phyloP scores from a whole-genome alignment of 2,113 vertebrate species.

The Hassar affinis region DNA sequence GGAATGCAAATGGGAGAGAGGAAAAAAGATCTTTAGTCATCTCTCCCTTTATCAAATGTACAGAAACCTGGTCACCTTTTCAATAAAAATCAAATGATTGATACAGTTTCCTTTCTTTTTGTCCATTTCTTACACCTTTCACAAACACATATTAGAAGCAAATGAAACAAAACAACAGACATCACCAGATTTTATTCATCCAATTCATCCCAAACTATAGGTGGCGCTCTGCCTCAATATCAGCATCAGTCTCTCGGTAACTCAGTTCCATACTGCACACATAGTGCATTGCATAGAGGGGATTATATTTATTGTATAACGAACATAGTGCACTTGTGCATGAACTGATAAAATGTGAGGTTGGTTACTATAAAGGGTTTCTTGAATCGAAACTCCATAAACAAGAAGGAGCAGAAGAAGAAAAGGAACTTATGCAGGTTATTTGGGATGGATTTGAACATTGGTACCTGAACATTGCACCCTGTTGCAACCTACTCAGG shows the following conservation, averaged over 20 bases:
- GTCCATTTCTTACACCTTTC: background rate
- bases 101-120: constrained; percentile 40
- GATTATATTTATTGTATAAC: background rate
- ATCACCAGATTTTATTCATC: too few relatives aligned
- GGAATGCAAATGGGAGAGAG: constrained; percentile 56
- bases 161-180: too few relatives aligned
- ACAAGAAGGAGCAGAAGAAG: background rate
- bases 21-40: constrained; percentile 54
- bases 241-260: background rate
- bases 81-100: constrained; percentile 73
- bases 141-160: background rate
- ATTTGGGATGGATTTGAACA: background rate
- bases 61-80: constrained; percentile 76
- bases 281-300: background rate
- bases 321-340: background rate
- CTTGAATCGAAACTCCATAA: background rate
- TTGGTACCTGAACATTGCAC: too few relatives aligned
- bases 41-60: constrained; percentile 69
- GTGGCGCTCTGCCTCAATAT: background rate
- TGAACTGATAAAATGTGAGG: background rate
- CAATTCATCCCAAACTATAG: too few relatives aligned
- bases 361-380: background rate
- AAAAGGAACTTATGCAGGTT: background rate
- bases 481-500: too few relatives aligned
- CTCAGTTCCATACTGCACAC: background rate